Base-by-base conservation (phyloP, 2,888 invertebrate genomes). In the Hipparchia sbordonii region DNA sequence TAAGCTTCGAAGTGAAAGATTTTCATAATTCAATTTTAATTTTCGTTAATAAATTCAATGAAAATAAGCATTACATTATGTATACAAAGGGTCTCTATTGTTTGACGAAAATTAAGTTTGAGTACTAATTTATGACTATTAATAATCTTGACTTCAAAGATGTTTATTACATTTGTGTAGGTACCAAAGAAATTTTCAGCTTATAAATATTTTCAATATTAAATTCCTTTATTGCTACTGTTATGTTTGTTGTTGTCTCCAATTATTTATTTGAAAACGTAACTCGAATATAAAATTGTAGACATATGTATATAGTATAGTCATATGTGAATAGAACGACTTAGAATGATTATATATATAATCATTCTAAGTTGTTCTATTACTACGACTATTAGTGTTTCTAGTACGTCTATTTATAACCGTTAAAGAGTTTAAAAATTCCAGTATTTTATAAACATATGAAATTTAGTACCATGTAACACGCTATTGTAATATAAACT, bases 391-490 rank as follows among this genome's bases (percentile, higher is more conserved):
- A 23, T 1, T 65, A 12, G 52, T 46, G 54, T 72, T 66, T 46
- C 23, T 60, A 67, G 45, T 6, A 59, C 3, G 1, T 59, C 71
- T 75, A 73, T 75, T 72, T 75, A 70, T 75, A 72, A 70, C 33
- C 33, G 10, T 13, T 51, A 23, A 23, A 33, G 62, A 13, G 48
- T 66, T 56, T 70, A 52, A 67, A 65, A 75, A 72, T 23, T 57
- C 45, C 12, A 52, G 51, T 68, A 62, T 71, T 71, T 65, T 52
- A 65, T 65, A 65, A 65, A 65, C 12, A 33, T 51, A 33, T 52
- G 65, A 65, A 33, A 45, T 65, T 57, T 59, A 63, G 63, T 62
- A 46, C 23, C 9, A 54, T 59, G 33, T 61, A 59, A 52, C 71
- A 71, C 71, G 71, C 66, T 46, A 61, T 12, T 12, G 45, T 13